phyloP scores from a whole-genome alignment of 53 echinoderm and acorn worm species.

The Paracentrotus lividus region DNA sequence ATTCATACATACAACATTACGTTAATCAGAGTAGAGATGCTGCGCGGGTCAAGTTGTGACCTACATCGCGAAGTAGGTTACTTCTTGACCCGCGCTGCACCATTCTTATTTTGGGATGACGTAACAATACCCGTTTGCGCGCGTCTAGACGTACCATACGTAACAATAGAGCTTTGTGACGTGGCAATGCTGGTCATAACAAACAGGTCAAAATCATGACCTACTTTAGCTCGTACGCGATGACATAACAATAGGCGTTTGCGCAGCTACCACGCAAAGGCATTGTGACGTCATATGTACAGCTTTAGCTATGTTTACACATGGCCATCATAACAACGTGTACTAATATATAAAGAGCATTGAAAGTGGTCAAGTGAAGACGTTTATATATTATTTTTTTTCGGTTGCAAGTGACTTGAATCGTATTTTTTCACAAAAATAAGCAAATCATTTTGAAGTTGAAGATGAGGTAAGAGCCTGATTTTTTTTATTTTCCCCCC shows the following conservation, averaged over 20 bases:
- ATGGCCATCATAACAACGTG: not conserved
- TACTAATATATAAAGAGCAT: not conserved
- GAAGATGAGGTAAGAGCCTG: slow-evolving; percentile 11
- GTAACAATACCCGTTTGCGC: not conserved
- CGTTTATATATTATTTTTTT: not conserved
- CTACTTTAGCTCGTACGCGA: not conserved
- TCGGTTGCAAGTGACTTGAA: not conserved
- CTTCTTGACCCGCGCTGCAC: too few relatives aligned
- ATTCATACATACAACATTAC: too few relatives aligned
- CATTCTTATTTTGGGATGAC: slow-evolving; percentile 3
- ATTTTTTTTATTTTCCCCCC: not conserved
- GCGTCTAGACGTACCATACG: not conserved
- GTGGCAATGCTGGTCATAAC: not conserved
- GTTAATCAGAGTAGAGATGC: too few relatives aligned
- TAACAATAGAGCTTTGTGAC: not conserved
- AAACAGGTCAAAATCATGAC: not conserved
- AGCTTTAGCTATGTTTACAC: not conserved
- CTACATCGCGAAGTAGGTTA: not conserved
- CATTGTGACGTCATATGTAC: not conserved
- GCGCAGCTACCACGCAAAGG: not conserved
- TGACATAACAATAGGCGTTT: not conserved
- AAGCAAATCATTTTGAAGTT: not conserved
- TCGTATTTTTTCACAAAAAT: not conserved
- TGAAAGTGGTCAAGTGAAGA: not conserved
- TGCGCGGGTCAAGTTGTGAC: not conserved